phyloP scores from a whole-genome alignment of 2,888 invertebrate genomes.

The Hypomecis atomaria region DNA sequence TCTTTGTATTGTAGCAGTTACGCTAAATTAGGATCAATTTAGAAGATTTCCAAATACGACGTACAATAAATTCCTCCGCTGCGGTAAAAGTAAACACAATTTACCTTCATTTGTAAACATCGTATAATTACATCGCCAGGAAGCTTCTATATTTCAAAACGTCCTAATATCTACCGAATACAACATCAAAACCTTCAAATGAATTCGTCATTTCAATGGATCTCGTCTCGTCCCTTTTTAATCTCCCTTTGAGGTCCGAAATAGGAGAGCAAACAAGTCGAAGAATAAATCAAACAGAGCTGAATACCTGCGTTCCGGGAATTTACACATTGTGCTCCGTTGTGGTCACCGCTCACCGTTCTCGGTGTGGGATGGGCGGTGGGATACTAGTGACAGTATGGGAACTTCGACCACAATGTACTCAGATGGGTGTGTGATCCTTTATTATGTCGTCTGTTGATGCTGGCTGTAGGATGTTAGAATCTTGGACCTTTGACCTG shows the following conservation, averaged over 20 bases:
- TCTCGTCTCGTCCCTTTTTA: conserved; percentile 33
- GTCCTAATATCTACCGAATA: conserved; percentile 15
- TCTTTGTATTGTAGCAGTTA: too few species aligned
- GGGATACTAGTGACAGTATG: conserved; percentile 12
- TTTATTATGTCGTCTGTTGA: too few species aligned
- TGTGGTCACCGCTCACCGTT: conserved; percentile 28
- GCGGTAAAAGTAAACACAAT: conserved; percentile 1
- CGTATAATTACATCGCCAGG: conserved; percentile 14
- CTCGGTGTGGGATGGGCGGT: conserved; percentile 16
- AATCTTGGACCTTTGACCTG: too few species aligned
- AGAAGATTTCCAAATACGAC: too few species aligned
- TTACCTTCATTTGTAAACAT: not conserved
- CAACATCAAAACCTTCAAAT: conserved; percentile 25
- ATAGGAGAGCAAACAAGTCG: conserved; percentile 30
- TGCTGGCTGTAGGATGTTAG: too few species aligned
- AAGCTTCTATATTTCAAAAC: conserved; percentile 15
- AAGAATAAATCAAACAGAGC: conserved; percentile 31
- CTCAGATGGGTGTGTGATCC: too few species aligned
- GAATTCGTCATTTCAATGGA: conserved; percentile 24
- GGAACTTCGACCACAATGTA: not conserved
- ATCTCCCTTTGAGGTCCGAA: conserved; percentile 33
- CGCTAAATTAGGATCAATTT: not conserved
- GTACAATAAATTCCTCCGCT: too few species aligned
- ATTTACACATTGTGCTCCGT: conserved; percentile 30
- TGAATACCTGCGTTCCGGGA: conserved; percentile 26